A percentile compares a stretch with the other conserved stretches of the same genome.
Evolutionary conservation across 2,113 vertebrate genomes (phyloP).

Genomic region (Neogobius melanostomus): DNA sequence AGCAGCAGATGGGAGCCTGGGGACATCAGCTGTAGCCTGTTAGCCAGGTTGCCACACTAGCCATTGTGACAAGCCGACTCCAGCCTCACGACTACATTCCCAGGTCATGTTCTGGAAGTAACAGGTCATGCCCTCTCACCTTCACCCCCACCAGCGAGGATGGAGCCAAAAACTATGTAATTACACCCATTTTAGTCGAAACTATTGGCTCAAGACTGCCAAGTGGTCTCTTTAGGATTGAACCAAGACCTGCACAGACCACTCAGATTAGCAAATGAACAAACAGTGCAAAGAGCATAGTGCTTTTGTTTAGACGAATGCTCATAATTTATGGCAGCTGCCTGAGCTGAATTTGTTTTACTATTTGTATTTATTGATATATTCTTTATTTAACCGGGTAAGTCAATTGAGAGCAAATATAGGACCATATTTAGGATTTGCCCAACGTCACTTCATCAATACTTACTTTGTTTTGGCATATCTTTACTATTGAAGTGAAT

Average conservation of each 20-base stretch:
- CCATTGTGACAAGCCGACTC: slow-evolving; percentile 58
- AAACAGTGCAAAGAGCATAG: slow-evolving; percentile 25
- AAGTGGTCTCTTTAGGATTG: slow-evolving; percentile 46
- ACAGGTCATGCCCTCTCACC: slow-evolving; percentile 65
- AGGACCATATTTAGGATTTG: too few species aligned
- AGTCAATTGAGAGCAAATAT: too few species aligned
- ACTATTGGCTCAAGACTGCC: slow-evolving; percentile 42
- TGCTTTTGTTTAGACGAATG: slow-evolving; percentile 1
- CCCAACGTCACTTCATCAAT: too few species aligned
- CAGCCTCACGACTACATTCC: slow-evolving; percentile 54
- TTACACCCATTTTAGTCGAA: slow-evolving; percentile 64
- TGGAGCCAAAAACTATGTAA: slow-evolving; percentile 70
- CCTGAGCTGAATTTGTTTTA: not conserved
- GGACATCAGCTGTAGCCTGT: slow-evolving; percentile 64
- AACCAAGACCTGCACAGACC: slow-evolving; percentile 61
- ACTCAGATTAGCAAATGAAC: slow-evolving; percentile 40
- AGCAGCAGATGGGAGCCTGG: slow-evolving; percentile 58
- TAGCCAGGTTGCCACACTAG: slow-evolving; percentile 55
- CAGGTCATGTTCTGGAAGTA: slow-evolving; percentile 71
- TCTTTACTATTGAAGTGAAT: too few species aligned
- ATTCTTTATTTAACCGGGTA: too few species aligned
- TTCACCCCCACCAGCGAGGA: slow-evolving; percentile 39
- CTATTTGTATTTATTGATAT: too few species aligned
- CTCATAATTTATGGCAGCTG: slow-evolving; percentile 1
- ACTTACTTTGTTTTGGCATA: too few species aligned